Percentiles rank a stretch among this genome's conserved stretches.
Evolutionary conservation across 2,113 vertebrate genomes (phyloP).

Genomic region (Ancistrus triradiatus): DNA sequence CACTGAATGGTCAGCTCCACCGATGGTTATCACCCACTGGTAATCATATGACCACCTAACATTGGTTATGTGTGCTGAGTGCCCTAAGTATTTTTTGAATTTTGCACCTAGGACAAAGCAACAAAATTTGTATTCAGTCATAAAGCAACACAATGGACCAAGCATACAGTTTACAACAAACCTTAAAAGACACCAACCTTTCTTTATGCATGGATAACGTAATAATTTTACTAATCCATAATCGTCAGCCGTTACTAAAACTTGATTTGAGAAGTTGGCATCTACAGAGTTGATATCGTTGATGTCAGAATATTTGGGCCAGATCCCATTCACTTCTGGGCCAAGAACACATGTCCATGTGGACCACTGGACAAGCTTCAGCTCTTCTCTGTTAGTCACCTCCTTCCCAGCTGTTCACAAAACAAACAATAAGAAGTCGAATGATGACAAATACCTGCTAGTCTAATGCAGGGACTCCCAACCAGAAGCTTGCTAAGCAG

Average conservation of each 20-base stretch:
- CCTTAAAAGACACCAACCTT: slow-evolving; percentile 71
- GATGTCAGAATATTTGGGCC: slow-evolving; percentile 93
- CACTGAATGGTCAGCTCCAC: slow-evolving; percentile 96
- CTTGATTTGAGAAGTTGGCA: slow-evolving; percentile 90
- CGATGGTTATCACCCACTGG: slow-evolving; percentile 96
- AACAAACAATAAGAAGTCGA: not conserved
- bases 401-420: slow-evolving; percentile 68
- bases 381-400: slow-evolving; percentile 87
- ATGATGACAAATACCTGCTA: too few relatives aligned
- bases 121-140: not conserved
- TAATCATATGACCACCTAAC: slow-evolving; percentile 96
- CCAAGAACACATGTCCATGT: slow-evolving; percentile 95
- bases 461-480: too few relatives aligned
- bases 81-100: slow-evolving; percentile 95
- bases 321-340: slow-evolving; percentile 93
- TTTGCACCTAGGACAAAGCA: slow-evolving; percentile 81
- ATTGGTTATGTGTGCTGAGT: slow-evolving; percentile 95
- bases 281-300: slow-evolving; percentile 97
- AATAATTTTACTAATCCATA: slow-evolving; percentile 95
- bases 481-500: too few relatives aligned
- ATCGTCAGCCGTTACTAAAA: slow-evolving; percentile 95
- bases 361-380: slow-evolving; percentile 90
- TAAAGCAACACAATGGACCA: not conserved
- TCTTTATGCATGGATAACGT: slow-evolving; percentile 91
- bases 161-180: not conserved